Evolutionary conservation across 2,888 invertebrate species (phyloP), one percentile per base, ranked within the genome.

Genomic region (Mesorhabditis sp.): DNA sequence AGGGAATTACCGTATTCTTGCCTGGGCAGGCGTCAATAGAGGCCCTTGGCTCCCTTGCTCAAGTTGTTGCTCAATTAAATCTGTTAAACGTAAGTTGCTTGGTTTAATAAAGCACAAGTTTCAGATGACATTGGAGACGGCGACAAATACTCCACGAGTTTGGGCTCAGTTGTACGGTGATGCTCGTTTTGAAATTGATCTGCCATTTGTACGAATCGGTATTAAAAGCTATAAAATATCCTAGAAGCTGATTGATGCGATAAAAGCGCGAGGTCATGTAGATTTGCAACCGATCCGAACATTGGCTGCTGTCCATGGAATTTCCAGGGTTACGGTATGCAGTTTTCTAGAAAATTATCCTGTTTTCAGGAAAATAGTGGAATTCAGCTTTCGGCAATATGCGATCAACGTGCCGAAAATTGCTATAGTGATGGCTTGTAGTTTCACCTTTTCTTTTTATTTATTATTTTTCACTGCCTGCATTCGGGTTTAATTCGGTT

Each of bases 251-350:
- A n/a, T n/a, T 13, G n/a, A 28, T 28, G 28, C 28, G 10, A 13
- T 50, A 50, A 50, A 50, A 50, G n/a, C n/a, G 7, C 58, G n/a
- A 50, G n/a, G 7, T 50, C 58, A 13, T 50, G 58, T 50, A 50
- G 58, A 50, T 10, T 13, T 50, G 58, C 58, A 50, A 50, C 58
- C 58, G 58, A n/a, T 50, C 10, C 7, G 1, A 50, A n/a, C 58
- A 13, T n/a, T 50, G n/a, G 58, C 58, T 10, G 58, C 58, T n/a
- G 58, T 50, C n/a, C 58, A 50, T n/a, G 58, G 58, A 50, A 50
- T 50, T n/a, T 13, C 58, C 10, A 50, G 58, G n/a, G n/a, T 10
- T 13, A 50, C 10, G n/a, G 58, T 50, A 50, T 50, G n/a, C 58
- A 50, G 58, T 50, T 13, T 13, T 50, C 7, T 50, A 10, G 7